Evolutionary conservation across 2,113 vertebrate genomes (phyloP).

Genomic region (Piprites chloris): DNA sequence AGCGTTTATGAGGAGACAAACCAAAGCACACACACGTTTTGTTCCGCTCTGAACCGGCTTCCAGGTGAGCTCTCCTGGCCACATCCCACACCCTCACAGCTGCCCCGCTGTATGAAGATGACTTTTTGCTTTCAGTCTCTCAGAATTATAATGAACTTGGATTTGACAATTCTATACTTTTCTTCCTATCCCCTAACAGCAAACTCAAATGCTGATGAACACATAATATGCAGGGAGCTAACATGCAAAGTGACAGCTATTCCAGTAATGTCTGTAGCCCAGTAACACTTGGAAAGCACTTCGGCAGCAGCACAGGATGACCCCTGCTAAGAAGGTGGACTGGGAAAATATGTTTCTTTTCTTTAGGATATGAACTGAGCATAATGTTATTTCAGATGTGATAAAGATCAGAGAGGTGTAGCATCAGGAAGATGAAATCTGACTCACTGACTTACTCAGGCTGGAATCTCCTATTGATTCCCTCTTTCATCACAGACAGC

Average conservation of each 20-base stretch:
- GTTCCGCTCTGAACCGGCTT: neutral
- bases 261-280: neutral
- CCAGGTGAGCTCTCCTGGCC: neutral
- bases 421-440: constrained; percentile 24
- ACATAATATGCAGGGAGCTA: neutral
- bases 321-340: neutral
- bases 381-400: neutral
- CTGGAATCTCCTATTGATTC: constrained; percentile 46
- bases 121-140: neutral
- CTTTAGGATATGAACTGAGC: neutral
- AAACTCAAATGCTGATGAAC: neutral
- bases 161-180: neutral
- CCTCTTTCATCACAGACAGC: constrained; percentile 20
- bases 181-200: neutral
- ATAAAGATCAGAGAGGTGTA: constrained; percentile 22
- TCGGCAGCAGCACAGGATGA: neutral
- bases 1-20: neutral
- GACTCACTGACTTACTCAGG: constrained; percentile 31
- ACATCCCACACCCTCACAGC: neutral
- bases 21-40: neutral
- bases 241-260: neutral
- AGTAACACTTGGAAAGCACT: neutral
- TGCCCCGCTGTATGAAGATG: neutral
- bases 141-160: neutral
- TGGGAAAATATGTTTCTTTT: neutral